Conservation (phyloP, 2,113 vertebrate species). For the Struthio camelus region DNA sequence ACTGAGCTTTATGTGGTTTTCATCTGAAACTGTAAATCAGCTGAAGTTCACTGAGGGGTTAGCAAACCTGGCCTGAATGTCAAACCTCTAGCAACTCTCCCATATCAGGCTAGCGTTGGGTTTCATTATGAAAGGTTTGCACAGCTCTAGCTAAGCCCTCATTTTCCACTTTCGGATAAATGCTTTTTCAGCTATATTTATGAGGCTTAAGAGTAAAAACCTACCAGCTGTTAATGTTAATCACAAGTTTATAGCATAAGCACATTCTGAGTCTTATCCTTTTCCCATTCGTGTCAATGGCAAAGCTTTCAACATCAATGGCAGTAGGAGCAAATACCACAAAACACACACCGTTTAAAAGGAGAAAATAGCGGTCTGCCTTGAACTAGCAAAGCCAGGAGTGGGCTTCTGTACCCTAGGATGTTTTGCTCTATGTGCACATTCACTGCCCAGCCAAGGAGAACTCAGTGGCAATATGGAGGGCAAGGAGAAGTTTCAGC, state of each 20-base stretch:
- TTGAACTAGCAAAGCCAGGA: not conserved
- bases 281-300: slow-evolving; percentile 37
- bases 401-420: not conserved
- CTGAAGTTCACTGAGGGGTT: not conserved
- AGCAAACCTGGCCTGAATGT: slow-evolving; percentile 46
- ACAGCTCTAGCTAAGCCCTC: slow-evolving; percentile 53
- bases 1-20: slow-evolving; percentile 40
- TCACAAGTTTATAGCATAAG: slow-evolving; percentile 60
- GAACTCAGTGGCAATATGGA: not conserved
- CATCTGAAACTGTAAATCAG: slow-evolving; percentile 33
- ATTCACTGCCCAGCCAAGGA: not conserved
- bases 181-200: slow-evolving; percentile 67
- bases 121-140: slow-evolving; percentile 55
- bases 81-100: slow-evolving; percentile 5
- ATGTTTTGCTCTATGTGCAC: not conserved
- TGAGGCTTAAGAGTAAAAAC: slow-evolving; percentile 24
- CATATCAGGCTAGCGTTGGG: slow-evolving; percentile 16
- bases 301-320: slow-evolving; percentile 37
- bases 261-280: slow-evolving; percentile 56
- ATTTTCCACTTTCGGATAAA: slow-evolving; percentile 65
- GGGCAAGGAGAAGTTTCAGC: not conserved
- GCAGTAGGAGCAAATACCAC: not conserved
- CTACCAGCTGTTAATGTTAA: slow-evolving; percentile 53
- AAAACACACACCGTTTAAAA: not conserved
- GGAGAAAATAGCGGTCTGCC: not conserved